Evolutionary conservation across 2,113 vertebrate species (phyloP), one percentile per base, ranked within the genome.

Genomic region (Myiozetetes cayanensis): DNA sequence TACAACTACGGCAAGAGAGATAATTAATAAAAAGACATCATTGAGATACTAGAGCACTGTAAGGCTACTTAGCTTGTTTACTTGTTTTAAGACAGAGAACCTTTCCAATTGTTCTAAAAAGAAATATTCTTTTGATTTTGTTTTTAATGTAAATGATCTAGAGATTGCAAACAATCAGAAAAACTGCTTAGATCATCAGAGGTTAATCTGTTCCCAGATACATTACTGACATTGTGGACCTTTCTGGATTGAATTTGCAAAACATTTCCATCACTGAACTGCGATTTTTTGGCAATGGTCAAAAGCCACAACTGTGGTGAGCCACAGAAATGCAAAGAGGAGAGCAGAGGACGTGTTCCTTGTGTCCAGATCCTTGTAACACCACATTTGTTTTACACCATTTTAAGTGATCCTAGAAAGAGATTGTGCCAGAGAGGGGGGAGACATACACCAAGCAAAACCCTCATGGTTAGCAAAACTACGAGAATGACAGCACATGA

Each of bases 171-270:
- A 82, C 12, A 0, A 70, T 8, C 5, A 87, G 30, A 50, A 79
- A 62, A 95, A 19, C 50, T 87, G 50, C 49, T 83, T 47, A 23
- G 41, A 80, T 74, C 27, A 78, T 18, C 4, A 35, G 5, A 77
- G 16, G 23, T 8, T n/a, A 44, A 53, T 75, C 20, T 0, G 0
- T 17, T 63, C 15, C 24, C 2, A 2, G 72, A 68, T 8, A 39
- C 4, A 9, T 25, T 85, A 74, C 13, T 30, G 70, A 79, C 22
- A 24, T 7, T 14, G 12, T 65, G 18, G 44, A 72, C 6, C 52
- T 46, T 63, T 62, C 50, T 49, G 6, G 31, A 71, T 0, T 53
- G 9, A 74, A 71, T 55, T 2, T 52, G n/a, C 24, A 78, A 62
- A 88, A 33, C 10, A 41, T 16, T 49, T 85, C 22, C n/a, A 82